A percentile compares a stretch with the other conserved stretches of the same genome.
phyloP scores from a whole-genome alignment of 2,113 vertebrate genomes.

The Microcebus griseorufus region DNA sequence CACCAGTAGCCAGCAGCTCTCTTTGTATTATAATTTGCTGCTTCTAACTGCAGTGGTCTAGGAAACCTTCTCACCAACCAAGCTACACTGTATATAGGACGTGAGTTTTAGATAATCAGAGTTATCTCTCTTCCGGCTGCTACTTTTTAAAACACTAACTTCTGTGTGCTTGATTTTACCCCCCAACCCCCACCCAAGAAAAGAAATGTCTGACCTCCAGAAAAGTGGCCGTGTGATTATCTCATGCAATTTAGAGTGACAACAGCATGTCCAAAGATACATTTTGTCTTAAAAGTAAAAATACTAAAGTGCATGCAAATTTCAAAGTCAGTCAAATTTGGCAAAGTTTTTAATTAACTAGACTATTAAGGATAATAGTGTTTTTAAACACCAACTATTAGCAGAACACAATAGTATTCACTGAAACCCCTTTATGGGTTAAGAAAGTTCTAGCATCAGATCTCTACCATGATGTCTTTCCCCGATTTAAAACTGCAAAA shows the following conservation, averaged over 20 bases:
- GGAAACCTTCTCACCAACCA: neutral
- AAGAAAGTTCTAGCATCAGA: neutral
- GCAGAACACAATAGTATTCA: neutral
- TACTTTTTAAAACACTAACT: neutral
- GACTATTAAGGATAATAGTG: neutral
- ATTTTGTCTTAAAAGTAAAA: constrained; percentile 36
- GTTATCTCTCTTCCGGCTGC: neutral
- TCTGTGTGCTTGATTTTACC: neutral
- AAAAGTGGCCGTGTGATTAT: neutral
- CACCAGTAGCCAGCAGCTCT: neutral
- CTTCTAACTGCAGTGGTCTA: neutral
- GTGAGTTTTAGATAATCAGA: neutral
- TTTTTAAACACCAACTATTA: neutral
- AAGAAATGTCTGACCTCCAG: neutral
- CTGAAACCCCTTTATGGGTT: neutral
- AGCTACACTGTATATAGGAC: neutral
- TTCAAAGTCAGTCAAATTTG: neutral
- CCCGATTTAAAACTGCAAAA: constrained; percentile 5
- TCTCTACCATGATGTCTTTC: neutral
- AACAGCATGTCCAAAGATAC: neutral
- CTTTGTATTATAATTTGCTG: neutral
- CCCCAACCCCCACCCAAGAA: too few relatives aligned
- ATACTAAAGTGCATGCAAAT: neutral
- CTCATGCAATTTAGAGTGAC: neutral
- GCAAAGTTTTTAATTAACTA: neutral